These are phyloP conservation scores for Spea multiplicata DNA, from an alignment of 2,113 vertebrate genomes.

Conservation along the genomic window DNA sequence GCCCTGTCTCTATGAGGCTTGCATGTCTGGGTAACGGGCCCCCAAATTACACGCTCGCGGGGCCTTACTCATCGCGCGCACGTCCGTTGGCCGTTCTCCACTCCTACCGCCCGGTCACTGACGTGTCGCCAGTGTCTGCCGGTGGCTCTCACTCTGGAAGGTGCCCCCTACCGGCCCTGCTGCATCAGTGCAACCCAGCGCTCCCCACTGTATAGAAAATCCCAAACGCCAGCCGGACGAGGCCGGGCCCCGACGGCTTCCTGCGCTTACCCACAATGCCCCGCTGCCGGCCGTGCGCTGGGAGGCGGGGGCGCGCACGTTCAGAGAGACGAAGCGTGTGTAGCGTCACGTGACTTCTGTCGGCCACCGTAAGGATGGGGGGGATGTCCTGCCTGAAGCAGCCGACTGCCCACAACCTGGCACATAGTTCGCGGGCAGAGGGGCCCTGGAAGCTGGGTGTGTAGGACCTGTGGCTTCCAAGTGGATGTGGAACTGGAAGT, in stretches of 20 bases:
- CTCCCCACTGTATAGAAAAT: constrained; percentile 19
- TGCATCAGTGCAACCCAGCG: neutral
- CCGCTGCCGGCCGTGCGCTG: constrained; percentile 8
- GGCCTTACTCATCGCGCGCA: too few species aligned
- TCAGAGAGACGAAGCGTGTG: neutral
- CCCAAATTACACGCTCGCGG: too few species aligned
- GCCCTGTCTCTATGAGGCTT: too few species aligned
- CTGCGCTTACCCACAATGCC: constrained; percentile 37
- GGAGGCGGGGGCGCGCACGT: neutral
- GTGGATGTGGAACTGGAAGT: too few species aligned
- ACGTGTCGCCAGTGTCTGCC: neutral
- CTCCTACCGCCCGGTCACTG: neutral
- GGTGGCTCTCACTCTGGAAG: neutral
- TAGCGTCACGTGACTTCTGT: constrained; percentile 18
- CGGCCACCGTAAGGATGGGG: constrained; percentile 9
- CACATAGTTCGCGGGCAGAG: too few species aligned
- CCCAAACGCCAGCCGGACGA: constrained; percentile 27
- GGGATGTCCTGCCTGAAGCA: too few species aligned
- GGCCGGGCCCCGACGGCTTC: constrained; percentile 31
- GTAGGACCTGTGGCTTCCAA: too few species aligned
- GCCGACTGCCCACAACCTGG: too few species aligned
- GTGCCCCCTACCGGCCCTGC: constrained; percentile 9
- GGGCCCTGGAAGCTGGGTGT: too few species aligned
- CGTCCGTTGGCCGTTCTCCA: neutral
- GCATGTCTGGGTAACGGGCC: too few species aligned